Percentiles rank a stretch among this genome's conserved stretches.
phyloP scores from a whole-genome alignment of 2,113 vertebrate species.

The Ceratotherium simum region DNA sequence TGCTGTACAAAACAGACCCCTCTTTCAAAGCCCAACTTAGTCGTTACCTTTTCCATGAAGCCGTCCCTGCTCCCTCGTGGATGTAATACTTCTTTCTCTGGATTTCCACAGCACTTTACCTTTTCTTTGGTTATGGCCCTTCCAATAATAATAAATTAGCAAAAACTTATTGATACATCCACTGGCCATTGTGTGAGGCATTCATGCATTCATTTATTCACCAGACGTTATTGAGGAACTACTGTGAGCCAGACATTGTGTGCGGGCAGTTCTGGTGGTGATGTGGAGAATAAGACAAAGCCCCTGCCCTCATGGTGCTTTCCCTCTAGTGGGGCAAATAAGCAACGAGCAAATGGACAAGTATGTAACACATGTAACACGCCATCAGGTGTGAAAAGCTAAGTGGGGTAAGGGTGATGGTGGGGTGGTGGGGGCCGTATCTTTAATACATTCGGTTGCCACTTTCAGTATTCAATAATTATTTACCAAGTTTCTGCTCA shows the following conservation, averaged over 20 bases:
- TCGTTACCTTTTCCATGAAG: background rate
- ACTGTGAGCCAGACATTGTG: background rate
- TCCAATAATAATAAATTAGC: background rate
- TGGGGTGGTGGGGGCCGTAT: background rate
- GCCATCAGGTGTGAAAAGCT: background rate
- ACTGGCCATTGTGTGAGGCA: background rate
- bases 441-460: background rate
- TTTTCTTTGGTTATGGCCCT: background rate
- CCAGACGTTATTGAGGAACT: rapidly evolving
- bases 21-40: background rate
- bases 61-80: background rate
- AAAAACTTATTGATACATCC: rapidly evolving
- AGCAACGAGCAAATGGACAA: background rate
- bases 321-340: background rate
- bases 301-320: background rate
- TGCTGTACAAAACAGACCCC: background rate
- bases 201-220: background rate
- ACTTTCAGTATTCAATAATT: background rate
- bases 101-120: background rate
- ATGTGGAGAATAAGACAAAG: background rate
- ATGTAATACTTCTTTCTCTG: background rate
- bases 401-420: background rate
- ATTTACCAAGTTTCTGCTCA: slow-evolving; percentile 16
- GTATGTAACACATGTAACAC: rapidly evolving
- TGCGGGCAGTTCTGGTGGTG: background rate